Conservation (phyloP, 53 echinoderm and acorn worm species). For the Crossaster papposus region DNA sequence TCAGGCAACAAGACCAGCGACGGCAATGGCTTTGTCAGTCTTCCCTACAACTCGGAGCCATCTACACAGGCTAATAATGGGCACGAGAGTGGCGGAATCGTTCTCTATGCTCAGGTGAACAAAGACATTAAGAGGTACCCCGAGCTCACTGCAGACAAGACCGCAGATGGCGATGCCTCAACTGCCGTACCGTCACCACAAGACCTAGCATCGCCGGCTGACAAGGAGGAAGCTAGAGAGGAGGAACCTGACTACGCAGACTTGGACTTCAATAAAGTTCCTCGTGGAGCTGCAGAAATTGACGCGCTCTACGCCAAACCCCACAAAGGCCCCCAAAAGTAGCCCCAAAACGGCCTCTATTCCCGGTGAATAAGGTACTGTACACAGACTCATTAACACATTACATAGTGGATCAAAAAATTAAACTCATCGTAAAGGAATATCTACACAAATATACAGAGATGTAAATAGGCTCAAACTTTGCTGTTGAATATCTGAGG, state of each 20-base stretch:
- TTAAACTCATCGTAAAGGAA: too few species aligned
- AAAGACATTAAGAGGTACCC: too few species aligned
- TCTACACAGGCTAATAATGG: not conserved
- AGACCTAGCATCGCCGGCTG: too few species aligned
- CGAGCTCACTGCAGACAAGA: not conserved
- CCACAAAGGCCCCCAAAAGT: not conserved
- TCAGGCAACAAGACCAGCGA: not conserved
- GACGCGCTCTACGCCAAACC: slow-evolving; percentile 2
- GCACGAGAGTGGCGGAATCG: too few species aligned
- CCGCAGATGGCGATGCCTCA: not conserved
- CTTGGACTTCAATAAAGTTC: not conserved
- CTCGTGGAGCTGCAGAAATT: not conserved
- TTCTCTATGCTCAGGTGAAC: too few species aligned
- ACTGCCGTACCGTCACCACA: too few species aligned
- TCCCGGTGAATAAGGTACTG: not conserved
- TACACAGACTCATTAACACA: not conserved
- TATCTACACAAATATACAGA: too few species aligned
- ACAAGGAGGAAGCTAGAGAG: too few species aligned
- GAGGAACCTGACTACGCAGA: not conserved
- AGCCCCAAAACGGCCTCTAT: not conserved
- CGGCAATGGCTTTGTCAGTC: not conserved
- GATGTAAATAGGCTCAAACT: too few species aligned
- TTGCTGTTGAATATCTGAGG: too few species aligned
- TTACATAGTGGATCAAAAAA: too few species aligned
- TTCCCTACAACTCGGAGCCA: not conserved